Evolutionary conservation across 2,797 vertebrate species (phyloP).

Genomic region (Xenentodon cancila): DNA sequence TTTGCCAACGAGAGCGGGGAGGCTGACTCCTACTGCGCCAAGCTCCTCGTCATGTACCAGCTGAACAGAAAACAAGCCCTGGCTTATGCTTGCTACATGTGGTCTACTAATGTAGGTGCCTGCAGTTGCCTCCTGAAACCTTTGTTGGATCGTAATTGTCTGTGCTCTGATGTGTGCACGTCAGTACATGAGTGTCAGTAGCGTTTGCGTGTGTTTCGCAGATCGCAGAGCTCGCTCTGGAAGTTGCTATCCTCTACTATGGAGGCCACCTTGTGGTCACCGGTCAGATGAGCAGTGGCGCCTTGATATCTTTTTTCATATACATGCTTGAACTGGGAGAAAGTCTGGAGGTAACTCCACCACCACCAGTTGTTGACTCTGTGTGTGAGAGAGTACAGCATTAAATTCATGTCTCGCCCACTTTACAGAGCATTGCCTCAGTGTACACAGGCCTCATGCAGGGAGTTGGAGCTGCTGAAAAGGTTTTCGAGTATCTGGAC

Average conservation of each 20-base stretch:
- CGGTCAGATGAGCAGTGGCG: slow-evolving; percentile 88
- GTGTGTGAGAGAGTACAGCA: not conserved
- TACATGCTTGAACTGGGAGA: slow-evolving; percentile 93
- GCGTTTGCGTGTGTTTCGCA: slow-evolving; percentile 59
- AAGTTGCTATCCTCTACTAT: slow-evolving; percentile 91
- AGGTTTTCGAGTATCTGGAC: slow-evolving; percentile 95
- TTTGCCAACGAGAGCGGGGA: slow-evolving; percentile 91
- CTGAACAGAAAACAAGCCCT: slow-evolving; percentile 92
- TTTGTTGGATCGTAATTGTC: no score
- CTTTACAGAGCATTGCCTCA: slow-evolving; percentile 87
- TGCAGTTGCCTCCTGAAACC: no score
- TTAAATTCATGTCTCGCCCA: not conserved
- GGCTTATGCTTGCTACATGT: slow-evolving; percentile 91
- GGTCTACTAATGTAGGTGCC: slow-evolving; percentile 90
- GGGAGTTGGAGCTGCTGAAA: slow-evolving; percentile 94
- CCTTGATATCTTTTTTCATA: slow-evolving; percentile 92
- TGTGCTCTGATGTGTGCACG: not conserved
- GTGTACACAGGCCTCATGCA: slow-evolving; percentile 97
- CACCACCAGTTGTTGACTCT: not conserved
- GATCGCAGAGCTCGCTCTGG: slow-evolving; percentile 90
- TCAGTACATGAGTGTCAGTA: not conserved
- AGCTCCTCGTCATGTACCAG: slow-evolving; percentile 88
- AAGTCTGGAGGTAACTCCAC: slow-evolving; percentile 87
- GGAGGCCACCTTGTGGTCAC: slow-evolving; percentile 93
- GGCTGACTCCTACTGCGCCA: slow-evolving; percentile 83